Conservation (phyloP, 2,888 invertebrate genomes). For the Chaetogeoica ovagalla region DNA sequence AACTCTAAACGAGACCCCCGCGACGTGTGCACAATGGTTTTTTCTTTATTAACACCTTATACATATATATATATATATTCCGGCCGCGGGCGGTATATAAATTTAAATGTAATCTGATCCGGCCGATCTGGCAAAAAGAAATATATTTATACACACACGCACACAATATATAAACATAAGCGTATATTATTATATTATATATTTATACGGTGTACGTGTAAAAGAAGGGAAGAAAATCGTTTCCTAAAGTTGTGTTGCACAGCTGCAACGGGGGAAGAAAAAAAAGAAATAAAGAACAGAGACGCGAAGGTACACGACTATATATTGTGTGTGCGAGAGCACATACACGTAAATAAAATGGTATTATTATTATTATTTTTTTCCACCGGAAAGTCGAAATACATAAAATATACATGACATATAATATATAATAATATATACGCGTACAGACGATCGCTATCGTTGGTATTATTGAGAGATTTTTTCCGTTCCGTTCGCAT, state of each 20-base stretch:
- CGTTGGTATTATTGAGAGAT: conserved; percentile 42
- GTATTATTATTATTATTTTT: not conserved
- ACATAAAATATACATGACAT: conserved; percentile 19
- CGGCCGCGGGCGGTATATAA: conserved; percentile 51
- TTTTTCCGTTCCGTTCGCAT: conserved; percentile 32
- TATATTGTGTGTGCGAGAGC: not conserved
- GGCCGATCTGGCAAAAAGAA: conserved; percentile 41
- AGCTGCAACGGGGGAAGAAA: conserved; percentile 17
- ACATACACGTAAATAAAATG: not conserved
- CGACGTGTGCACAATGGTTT: conserved; percentile 25
- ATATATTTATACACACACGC: not conserved
- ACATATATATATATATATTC: not conserved
- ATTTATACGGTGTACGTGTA: not conserved
- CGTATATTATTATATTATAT: too few species aligned
- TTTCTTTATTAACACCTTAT: conserved; percentile 51
- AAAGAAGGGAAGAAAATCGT: conserved; percentile 48
- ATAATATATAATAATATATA: not conserved
- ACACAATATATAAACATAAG: not conserved
- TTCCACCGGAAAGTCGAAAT: conserved; percentile 32
- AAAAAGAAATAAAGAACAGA: too few species aligned
- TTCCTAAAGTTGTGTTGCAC: conserved; percentile 35
- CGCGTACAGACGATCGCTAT: conserved; percentile 20
- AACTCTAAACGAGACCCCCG: conserved; percentile 3
- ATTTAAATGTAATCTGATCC: conserved; percentile 52
- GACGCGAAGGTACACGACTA: conserved; percentile 10